Conservation (phyloP, 2,888 invertebrate genomes). For the Anthoptus insignis region DNA sequence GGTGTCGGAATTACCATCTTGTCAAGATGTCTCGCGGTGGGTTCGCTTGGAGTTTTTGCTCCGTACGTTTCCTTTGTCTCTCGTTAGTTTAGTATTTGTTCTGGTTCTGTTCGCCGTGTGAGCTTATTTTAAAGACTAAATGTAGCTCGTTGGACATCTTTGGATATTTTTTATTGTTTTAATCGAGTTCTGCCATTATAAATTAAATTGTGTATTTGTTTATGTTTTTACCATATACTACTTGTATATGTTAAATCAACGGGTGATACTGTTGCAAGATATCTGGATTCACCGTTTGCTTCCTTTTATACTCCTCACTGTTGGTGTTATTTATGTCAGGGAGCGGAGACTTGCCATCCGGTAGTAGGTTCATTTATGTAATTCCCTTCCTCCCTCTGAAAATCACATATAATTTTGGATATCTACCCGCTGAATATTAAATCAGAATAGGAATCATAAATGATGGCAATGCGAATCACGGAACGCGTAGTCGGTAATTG, state of each 20-base stretch:
- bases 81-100: constrained; percentile 3
- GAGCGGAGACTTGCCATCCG: no score
- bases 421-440: neutral
- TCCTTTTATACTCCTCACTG: no score
- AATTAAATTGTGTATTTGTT: constrained; percentile 3
- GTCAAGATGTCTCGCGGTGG: constrained; percentile 26
- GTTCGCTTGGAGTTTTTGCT: constrained; percentile 6
- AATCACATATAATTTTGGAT: neutral
- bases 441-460: neutral
- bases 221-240: no score
- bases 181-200: no score
- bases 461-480: constrained; percentile 7
- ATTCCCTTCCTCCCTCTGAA: neutral
- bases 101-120: neutral
- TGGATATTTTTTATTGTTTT: no score
- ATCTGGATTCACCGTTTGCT: no score
- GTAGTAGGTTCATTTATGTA: no score
- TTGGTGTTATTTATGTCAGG: no score
- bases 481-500: neutral
- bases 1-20: constrained; percentile 30
- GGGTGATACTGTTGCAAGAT: no score
- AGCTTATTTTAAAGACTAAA: constrained; percentile 22
- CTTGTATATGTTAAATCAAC: no score
- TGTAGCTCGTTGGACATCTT: constrained; percentile 22
- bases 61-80: neutral